phyloP scores from a whole-genome alignment of 2,797 vertebrate species.

The Crypturellus tataupa region DNA sequence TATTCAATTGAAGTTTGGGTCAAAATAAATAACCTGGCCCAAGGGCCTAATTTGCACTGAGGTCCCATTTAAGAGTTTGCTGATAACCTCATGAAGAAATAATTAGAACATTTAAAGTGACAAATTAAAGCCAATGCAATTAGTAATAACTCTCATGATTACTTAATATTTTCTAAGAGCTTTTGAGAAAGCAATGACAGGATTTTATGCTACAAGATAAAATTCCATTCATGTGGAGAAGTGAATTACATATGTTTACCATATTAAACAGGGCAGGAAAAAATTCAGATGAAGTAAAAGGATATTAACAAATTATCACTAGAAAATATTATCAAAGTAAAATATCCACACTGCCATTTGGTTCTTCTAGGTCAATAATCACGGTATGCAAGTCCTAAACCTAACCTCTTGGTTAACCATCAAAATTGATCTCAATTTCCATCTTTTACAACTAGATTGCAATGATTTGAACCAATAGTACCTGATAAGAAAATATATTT shows the following conservation, averaged over 20 bases:
- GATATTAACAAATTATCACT: constrained; percentile 56
- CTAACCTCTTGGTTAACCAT: not conserved
- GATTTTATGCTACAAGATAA: constrained; percentile 67
- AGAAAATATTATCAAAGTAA: not conserved
- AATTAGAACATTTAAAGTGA: constrained; percentile 75
- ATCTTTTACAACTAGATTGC: not conserved
- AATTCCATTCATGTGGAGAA: constrained; percentile 62
- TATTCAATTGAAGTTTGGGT: constrained; percentile 69
- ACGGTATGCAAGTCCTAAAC: not conserved
- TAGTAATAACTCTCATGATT: constrained; percentile 76
- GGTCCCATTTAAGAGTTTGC: constrained; percentile 65
- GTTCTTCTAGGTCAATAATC: not conserved
- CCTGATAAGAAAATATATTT: not conserved
- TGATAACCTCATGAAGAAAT: constrained; percentile 76
- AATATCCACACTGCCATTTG: not conserved
- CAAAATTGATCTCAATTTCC: not conserved
- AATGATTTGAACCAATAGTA: not conserved
- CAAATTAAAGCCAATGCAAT: constrained; percentile 75
- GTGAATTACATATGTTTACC: constrained; percentile 73
- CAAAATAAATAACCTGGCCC: constrained; percentile 75
- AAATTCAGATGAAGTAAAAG: constrained; percentile 52
- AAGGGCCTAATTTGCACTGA: constrained; percentile 65
- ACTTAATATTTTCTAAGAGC: constrained; percentile 72
- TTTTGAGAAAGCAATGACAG: constrained; percentile 69
- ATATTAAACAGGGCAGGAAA: constrained; percentile 66